Base-by-base conservation (phyloP, 1,140 invertebrate species). In the Drosophila insularis region DNA sequence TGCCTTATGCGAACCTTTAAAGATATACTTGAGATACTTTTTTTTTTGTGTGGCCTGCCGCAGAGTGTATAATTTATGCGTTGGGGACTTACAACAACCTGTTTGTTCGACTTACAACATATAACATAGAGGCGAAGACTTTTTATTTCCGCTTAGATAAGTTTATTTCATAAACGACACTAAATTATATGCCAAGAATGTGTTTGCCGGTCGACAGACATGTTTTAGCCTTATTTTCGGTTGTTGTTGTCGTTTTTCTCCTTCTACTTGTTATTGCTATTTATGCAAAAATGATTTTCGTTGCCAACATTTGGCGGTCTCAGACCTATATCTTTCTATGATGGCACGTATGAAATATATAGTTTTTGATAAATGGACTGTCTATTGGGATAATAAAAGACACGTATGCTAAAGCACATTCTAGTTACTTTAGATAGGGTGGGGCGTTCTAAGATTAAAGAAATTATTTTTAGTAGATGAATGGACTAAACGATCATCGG, bases 131-230 rank as follows among this genome's bases (percentile, higher is more conserved):
- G 63, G 35, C 66, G 55, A 60, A 55, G 66, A 39, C 71, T 75
- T 75, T 89, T 81, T 89, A 89, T 89, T 89, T 89, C 85, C 85
- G 85, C 85, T 89, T 85, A 89, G 85, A 89, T 89, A 89, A 89
- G 80, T 89, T 89, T 85, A 89, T 89, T 89, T 89, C 80, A 89
- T 89, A 89, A 84, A 71, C 85, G 85, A 89, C 85, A 89, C 85
- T 89, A 89, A 89, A 89, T 89, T 89, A 89, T 89, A 89, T 71
- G 85, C 78, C 68, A 78, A 71, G 85, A 85, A 89, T 81, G 73
- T 62, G 56, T 74, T 78, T 54, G 74, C 62, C 78, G 74, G 64
- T 68, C 78, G 81, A 81, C 86, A 86, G 81, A 87, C 82, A 86
- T 86, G 82, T 86, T 87, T 79, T 50, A 50, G 43, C 43, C 43